Conservation (phyloP, 37 sponge, comb jelly and placozoan species). For the Geodia barretti region DNA sequence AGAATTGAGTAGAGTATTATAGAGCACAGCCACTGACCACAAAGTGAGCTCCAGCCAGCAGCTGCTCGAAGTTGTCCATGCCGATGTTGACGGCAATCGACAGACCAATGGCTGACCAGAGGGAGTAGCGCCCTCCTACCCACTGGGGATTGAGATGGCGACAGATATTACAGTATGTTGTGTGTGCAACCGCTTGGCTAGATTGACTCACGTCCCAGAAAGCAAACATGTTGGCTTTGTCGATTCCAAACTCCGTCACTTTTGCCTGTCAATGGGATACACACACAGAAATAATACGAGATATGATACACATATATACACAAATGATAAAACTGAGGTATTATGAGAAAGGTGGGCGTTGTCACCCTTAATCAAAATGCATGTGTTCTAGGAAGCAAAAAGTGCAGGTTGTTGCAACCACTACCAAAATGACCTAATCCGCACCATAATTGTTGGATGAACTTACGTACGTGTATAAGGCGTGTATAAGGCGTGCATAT, state of each 20-base stretch:
- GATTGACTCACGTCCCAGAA: constrained; percentile 94
- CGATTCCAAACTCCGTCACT: constrained; percentile 97
- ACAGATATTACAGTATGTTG: neutral
- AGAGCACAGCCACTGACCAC: constrained; percentile 54
- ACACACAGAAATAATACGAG: too few relatives aligned
- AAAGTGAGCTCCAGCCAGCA: constrained; percentile 94
- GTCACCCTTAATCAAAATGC: too few relatives aligned
- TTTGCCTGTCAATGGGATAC: constrained; percentile 50
- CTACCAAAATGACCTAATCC: too few relatives aligned
- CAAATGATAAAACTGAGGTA: too few relatives aligned
- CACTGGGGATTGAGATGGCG: too few relatives aligned
- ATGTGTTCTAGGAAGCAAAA: too few relatives aligned
- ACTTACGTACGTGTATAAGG: neutral
- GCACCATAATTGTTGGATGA: too few relatives aligned
- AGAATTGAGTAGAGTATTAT: neutral
- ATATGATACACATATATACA: too few relatives aligned
- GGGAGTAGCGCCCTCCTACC: constrained; percentile 99
- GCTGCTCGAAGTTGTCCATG: constrained; percentile 94
- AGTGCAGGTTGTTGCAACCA: too few relatives aligned
- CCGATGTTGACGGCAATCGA: constrained; percentile 85
- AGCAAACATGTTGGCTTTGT: constrained; percentile 93
- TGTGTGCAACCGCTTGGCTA: neutral
- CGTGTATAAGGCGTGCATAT: too few relatives aligned
- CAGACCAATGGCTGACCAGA: constrained; percentile 99
- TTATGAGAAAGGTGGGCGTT: too few relatives aligned